Conservation (phyloP, 2,113 vertebrate genomes). For the Vicugna pacos region DNA sequence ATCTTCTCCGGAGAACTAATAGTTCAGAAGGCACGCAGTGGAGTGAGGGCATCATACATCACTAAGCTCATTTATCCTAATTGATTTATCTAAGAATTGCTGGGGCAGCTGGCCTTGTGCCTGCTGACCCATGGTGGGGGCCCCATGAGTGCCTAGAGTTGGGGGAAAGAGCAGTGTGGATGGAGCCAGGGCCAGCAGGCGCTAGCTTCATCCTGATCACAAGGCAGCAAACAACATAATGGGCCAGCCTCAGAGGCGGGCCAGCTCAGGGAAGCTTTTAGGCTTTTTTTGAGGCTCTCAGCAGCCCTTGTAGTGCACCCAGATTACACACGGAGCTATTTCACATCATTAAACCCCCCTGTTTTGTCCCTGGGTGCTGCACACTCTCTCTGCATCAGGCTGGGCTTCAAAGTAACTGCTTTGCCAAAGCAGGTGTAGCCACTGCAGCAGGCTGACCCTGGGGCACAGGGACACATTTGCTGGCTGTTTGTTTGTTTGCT, state of each 20-base stretch:
- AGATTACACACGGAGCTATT: constrained; percentile 69
- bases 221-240: constrained; percentile 1
- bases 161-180: not conserved
- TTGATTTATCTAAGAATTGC: constrained; percentile 86
- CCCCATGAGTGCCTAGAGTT: not conserved
- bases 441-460: constrained; percentile 29
- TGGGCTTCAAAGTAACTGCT: constrained; percentile 72
- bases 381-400: not conserved
- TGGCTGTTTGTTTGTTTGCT: constrained; percentile 58
- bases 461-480: not conserved
- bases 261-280: constrained; percentile 3
- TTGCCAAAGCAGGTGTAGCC: constrained; percentile 64
- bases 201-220: constrained; percentile 62
- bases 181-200: constrained; percentile 4
- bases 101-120: constrained; percentile 55
- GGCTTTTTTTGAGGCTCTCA: constrained; percentile 53
- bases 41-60: constrained; percentile 85
- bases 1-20: constrained; percentile 86
- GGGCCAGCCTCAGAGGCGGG: constrained; percentile 45
- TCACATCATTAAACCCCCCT: constrained; percentile 67
- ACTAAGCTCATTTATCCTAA: constrained; percentile 86
- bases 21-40: constrained; percentile 82
- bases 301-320: constrained; percentile 32
- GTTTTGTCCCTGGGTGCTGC: constrained; percentile 27
- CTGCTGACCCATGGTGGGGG: not conserved